phyloP scores from a whole-genome alignment of 2,888 invertebrate genomes.

The Cryptosula pallasiana region DNA sequence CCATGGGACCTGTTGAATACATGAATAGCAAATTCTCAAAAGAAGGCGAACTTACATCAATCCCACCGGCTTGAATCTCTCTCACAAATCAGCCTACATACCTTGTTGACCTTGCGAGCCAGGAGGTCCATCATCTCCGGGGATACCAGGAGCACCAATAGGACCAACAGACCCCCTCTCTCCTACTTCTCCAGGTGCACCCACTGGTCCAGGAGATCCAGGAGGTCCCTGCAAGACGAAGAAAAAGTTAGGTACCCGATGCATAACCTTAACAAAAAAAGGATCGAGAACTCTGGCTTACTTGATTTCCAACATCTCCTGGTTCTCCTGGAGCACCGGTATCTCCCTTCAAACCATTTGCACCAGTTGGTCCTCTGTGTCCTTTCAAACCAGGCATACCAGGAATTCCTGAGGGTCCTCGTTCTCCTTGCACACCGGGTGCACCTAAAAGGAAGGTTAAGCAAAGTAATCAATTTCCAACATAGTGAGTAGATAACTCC shows the following conservation, averaged over 20 bases:
- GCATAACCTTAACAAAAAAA: no score
- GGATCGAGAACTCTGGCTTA: no score
- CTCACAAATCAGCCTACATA: no score
- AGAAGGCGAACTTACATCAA: no score
- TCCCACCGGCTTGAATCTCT: no score
- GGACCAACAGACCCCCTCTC: slow-evolving; percentile 25
- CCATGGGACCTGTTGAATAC: slow-evolving; percentile 22
- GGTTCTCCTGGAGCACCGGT: slow-evolving; percentile 19
- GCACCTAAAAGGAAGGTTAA: slow-evolving; percentile 1
- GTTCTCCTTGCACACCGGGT: slow-evolving; percentile 26
- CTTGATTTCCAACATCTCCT: not conserved
- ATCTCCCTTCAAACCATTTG: slow-evolving; percentile 27
- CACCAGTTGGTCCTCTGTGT: slow-evolving; percentile 25
- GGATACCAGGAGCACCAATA: slow-evolving; percentile 25
- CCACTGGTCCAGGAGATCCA: slow-evolving; percentile 25
- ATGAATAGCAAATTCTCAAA: no score
- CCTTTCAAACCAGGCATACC: slow-evolving; percentile 27
- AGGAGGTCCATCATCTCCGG: slow-evolving; percentile 25
- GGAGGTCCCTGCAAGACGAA: slow-evolving; percentile 19
- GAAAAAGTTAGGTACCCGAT: not conserved
- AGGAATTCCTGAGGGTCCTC: slow-evolving; percentile 25
- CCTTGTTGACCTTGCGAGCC: slow-evolving; percentile 26
- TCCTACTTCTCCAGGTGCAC: slow-evolving; percentile 26
- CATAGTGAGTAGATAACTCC: no score
- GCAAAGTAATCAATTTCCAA: no score